Base-by-base conservation (phyloP, 2,888 invertebrate genomes). In the Julus scandinavius region DNA sequence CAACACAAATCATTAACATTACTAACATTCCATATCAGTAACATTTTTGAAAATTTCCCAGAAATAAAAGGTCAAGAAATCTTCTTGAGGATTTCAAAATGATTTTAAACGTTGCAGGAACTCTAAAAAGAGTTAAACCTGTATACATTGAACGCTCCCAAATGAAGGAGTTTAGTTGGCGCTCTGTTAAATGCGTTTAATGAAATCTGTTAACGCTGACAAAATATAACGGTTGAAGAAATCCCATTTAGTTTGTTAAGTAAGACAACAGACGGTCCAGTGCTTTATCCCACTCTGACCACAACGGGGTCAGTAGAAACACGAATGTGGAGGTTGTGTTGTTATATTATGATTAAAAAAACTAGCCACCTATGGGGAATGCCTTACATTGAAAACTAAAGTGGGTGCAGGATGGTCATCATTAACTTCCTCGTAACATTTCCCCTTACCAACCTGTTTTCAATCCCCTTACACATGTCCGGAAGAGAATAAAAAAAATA, bases 331-430 rank as follows among this genome's bases (percentile, higher is more conserved):
- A 72, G 72, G 58, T 58, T 58, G 58, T 58, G 5, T 72, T 72
- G 49, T 49, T 49, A 49, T 9, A 49, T 49, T 49, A 49, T 7
- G 9, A 49, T 7, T 7, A 49, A 49, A 4, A 72, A 3, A 29
- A 29, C 9, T 20, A 17, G 7, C 72, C 72, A 72, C 72, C 72
- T 72, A 72, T 9, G 72, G 63, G 72, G 11, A 72, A 29, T 29
- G 72, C n/a, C 72, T 72, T 29, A 7, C 58, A 58, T 58, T 58
- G 58, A 58, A 58, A n/a, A 58, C 58, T 3, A 17, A 72, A 72
- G 29, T 72, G 20, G 29, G 72, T 72, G 29, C 72, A 72, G 72
- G 29, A 72, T 72, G 72, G 72, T 72, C 72, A 72, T 72, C 29
- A 9, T 17, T 29, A 29, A 72, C 72, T 72, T 72, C 72, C 72